These are phyloP conservation scores for Sarcophaga caerulescens DNA, from an alignment of 2,888 invertebrate species.

Conservation along the genomic window DNA sequence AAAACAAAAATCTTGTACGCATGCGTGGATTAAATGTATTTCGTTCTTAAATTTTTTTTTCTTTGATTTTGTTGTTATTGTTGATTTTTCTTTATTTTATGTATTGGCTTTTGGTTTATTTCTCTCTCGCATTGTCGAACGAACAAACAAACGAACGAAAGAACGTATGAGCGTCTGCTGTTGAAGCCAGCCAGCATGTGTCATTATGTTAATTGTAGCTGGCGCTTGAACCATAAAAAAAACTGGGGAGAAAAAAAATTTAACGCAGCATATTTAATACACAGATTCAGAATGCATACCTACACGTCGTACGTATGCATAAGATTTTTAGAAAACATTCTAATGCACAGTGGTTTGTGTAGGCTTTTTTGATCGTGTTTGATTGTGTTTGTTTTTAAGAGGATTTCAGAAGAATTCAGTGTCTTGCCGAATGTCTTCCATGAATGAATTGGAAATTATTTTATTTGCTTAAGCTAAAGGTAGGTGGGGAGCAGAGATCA, in stretches of 20 bases:
- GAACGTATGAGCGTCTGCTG: too few species aligned
- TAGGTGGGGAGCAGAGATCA: too few species aligned
- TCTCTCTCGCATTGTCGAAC: too few species aligned
- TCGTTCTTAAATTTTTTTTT: conserved; percentile 2
- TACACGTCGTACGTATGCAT: background rate
- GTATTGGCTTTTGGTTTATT: too few species aligned
- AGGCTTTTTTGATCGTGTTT: background rate
- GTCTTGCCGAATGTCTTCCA: too few species aligned
- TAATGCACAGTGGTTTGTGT: background rate
- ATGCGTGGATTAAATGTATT: conserved; percentile 56
- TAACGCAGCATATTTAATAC: conserved; percentile 28
- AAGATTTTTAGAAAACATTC: background rate
- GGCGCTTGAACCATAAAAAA: conserved; percentile 58
- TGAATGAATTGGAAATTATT: too few species aligned
- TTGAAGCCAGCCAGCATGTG: conserved; percentile 58
- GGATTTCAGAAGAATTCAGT: too few species aligned
- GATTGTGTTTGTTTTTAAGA: too few species aligned
- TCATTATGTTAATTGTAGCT: conserved; percentile 73
- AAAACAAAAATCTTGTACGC: conserved; percentile 10
- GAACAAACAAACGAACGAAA: too few species aligned
- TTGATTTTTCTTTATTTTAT: too few species aligned
- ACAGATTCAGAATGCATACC: background rate
- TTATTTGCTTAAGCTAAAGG: too few species aligned
- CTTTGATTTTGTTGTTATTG: background rate
- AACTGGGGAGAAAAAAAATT: background rate